Evolutionary conservation across 2,797 vertebrate genomes (phyloP), one percentile per base, ranked within the genome.

Genomic region (Takifugu ocellatus): DNA sequence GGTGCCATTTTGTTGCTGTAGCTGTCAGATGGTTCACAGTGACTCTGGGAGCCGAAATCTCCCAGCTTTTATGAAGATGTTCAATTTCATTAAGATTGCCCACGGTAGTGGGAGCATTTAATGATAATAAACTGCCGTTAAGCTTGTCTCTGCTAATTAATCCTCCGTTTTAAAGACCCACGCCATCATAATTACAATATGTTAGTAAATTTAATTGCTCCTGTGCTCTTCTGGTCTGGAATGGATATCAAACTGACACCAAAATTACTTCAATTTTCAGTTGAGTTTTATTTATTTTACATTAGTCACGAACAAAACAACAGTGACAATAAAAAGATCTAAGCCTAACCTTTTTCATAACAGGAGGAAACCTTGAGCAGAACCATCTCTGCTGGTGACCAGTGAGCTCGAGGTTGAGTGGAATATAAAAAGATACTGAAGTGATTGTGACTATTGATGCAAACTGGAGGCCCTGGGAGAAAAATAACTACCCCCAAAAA

Each of bases 1-100:
- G 56, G 65, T 75, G 78, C 80, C 73, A 77, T 84, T 84, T 80
- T 75, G 66, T 75, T 51, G 52, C 54, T 67, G 27, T 61, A 24
- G 72, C 76, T 61, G 77, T 73, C 68, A 27, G 59, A 63, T 51
- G 36, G 68, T 54, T 68, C 63, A 62, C 59, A 57, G 49, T 53
- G 12, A n/a, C 25, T 55, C 42, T 12, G 66, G 16, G n/a, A n/a
- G 45, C 24, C 46, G n/a, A 54, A 31, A 46, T 39, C 59, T 59
- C 36, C 24, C 33, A 48, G 51, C 60, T 54, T 57, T 48, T 36
- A 43, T 39, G 43, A 63, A 53, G 61, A 64, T 21, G 36, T 31
- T 71, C 43, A 43, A 49, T 69, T 74, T 56, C 48, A 74, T 76
- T 71, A 51, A 70, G 63, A 47, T 5, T 74, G 70, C 59, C 61